Conservation (phyloP, 2,888 invertebrate species). For the Alsophila aescularia region DNA sequence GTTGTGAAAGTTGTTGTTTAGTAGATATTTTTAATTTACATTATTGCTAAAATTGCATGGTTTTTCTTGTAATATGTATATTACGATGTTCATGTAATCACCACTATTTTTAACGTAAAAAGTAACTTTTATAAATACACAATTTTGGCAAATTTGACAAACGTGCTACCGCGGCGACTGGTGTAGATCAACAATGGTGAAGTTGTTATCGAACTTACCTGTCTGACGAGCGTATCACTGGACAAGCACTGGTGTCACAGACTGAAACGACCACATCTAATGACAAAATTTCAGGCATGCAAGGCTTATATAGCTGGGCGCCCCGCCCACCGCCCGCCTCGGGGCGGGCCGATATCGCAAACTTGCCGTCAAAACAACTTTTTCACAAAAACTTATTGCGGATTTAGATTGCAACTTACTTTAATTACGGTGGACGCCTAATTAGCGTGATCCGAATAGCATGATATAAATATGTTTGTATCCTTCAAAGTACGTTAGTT, state of each 20-base stretch:
- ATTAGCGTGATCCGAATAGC: slow-evolving; percentile 4
- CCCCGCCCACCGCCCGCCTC: slow-evolving; percentile 76
- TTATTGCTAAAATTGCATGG: no score
- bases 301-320: slow-evolving; percentile 74
- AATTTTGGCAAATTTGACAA: slow-evolving; percentile 11
- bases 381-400: slow-evolving; percentile 41
- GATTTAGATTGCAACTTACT: slow-evolving; percentile 27
- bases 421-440: slow-evolving; percentile 13
- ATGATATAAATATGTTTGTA: slow-evolving; percentile 1
- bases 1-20: no score
- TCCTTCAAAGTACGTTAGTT: background rate
- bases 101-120: background rate
- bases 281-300: slow-evolving; percentile 73
- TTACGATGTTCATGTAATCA: no score
- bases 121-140: background rate
- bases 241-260: slow-evolving; percentile 54
- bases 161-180: slow-evolving; percentile 1
- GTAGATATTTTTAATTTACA: no score
- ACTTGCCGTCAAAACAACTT: slow-evolving; percentile 53
- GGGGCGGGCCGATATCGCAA: slow-evolving; percentile 60
- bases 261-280: slow-evolving; percentile 73
- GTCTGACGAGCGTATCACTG: slow-evolving; percentile 43
- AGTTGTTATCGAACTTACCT: slow-evolving; percentile 54
- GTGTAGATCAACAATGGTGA: slow-evolving; percentile 21
- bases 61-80: no score